Conservation (phyloP, 2,888 invertebrate genomes). For the Hydriomena furcata region DNA sequence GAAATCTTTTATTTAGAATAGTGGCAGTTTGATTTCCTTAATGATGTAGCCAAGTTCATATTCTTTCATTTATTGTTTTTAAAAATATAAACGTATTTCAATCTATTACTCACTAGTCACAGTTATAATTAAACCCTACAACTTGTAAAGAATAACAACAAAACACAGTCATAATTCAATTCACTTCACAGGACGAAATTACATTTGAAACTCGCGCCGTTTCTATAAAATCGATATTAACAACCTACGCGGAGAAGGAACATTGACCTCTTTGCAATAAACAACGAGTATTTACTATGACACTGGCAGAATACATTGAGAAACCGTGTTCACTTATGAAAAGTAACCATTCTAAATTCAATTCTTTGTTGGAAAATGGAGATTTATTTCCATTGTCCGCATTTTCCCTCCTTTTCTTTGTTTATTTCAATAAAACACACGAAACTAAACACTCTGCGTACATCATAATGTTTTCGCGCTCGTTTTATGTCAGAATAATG, state of each 20-base stretch:
- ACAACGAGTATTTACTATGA: conserved; percentile 27
- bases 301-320: conserved; percentile 20
- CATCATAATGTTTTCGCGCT: neutral
- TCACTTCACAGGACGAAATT: conserved; percentile 12
- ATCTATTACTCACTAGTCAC: too few species aligned
- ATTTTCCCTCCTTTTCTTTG: conserved; percentile 23
- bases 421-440: conserved; percentile 21
- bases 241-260: conserved; percentile 52
- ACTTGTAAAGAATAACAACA: conserved; percentile 3
- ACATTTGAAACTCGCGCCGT: conserved; percentile 59
- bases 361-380: conserved; percentile 10
- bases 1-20: neutral
- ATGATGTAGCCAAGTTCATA: too few species aligned
- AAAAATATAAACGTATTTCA: too few species aligned
- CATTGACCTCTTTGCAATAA: conserved; percentile 61
- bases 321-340: neutral
- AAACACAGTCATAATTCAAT: conserved; percentile 31
- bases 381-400: conserved; percentile 8
- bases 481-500: neutral
- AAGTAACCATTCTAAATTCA: conserved; percentile 14
- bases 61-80: too few species aligned
- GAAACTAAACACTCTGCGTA: neutral
- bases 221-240: conserved; percentile 69
- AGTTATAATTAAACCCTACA: too few species aligned
- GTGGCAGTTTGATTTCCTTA: too few species aligned